A percentile compares a stretch with the other conserved stretches of the same genome.
These are phyloP conservation scores for Drosophila repletoides DNA, from an alignment of 1,140 invertebrate species.

Conservation along the genomic window DNA sequence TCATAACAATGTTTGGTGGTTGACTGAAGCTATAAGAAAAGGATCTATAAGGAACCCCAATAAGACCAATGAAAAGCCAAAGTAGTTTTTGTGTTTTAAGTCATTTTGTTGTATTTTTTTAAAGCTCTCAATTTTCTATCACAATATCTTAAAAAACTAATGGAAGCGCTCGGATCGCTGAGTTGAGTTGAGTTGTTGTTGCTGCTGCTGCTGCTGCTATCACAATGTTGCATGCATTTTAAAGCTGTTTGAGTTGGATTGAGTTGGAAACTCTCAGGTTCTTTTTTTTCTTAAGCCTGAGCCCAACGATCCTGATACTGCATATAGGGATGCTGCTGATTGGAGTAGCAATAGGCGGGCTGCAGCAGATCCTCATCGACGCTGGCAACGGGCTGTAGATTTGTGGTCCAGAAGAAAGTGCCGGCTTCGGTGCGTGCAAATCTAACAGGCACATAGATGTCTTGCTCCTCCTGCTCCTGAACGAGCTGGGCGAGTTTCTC, in stretches of 20 bases:
- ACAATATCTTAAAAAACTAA: conserved; percentile 73
- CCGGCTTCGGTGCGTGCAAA: conserved; percentile 84
- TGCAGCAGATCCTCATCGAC: conserved; percentile 79
- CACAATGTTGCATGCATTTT: conserved; percentile 65
- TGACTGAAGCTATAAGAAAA: background rate
- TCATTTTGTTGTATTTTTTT: conserved; percentile 43
- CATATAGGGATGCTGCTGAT: conserved; percentile 80
- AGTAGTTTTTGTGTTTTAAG: conserved; percentile 51
- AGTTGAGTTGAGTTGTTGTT: conserved; percentile 46
- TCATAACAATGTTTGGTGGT: conserved; percentile 27
- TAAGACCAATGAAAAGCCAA: conserved; percentile 44
- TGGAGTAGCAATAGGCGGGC: conserved; percentile 81
- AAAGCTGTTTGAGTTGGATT: conserved; percentile 49
- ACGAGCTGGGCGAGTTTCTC: conserved; percentile 86
- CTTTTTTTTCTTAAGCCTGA: conserved; percentile 82
- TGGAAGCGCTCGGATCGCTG: conserved; percentile 75
- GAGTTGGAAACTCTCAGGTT: background rate
- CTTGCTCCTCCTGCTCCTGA: conserved; percentile 65
- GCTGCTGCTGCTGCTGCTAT: conserved; percentile 62
- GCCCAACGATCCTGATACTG: conserved; percentile 84
- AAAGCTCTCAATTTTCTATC: conserved; percentile 71
- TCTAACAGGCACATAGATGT: conserved; percentile 83
- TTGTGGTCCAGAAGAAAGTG: conserved; percentile 85
- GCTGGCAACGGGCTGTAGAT: conserved; percentile 77
- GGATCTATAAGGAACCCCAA: background rate